phyloP scores from a whole-genome alignment of 2,797 vertebrate species.

The Crax fasciolata region DNA sequence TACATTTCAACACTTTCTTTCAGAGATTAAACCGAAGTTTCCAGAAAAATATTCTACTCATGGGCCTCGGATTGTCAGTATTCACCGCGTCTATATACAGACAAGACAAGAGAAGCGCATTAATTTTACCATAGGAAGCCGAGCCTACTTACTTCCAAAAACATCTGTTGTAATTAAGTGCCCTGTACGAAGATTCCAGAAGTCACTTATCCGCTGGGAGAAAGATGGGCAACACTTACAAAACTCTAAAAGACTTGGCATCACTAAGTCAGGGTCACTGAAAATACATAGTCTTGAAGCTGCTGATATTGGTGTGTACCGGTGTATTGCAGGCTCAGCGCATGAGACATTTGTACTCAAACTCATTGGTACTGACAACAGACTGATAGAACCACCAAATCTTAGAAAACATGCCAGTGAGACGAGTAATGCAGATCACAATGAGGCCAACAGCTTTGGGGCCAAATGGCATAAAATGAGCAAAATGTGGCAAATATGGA shows the following conservation, averaged over 20 bases:
- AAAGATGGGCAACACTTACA: slow-evolving; percentile 86
- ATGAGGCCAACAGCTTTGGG: slow-evolving; percentile 78
- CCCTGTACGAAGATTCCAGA: slow-evolving; percentile 89
- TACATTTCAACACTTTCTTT: slow-evolving; percentile 40
- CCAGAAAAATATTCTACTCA: slow-evolving; percentile 69
- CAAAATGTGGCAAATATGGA: slow-evolving; percentile 84
- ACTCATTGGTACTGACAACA: slow-evolving; percentile 88
- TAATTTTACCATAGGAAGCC: slow-evolving; percentile 90
- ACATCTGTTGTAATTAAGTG: slow-evolving; percentile 92
- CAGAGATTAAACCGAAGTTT: slow-evolving; percentile 83
- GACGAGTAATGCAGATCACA: slow-evolving; percentile 22
- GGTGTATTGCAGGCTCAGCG: slow-evolving; percentile 86
- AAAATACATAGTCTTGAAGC: slow-evolving; percentile 87
- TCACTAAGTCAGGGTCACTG: slow-evolving; percentile 90
- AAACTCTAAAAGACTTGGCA: slow-evolving; percentile 84
- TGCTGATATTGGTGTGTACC: slow-evolving; percentile 87
- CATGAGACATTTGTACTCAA: slow-evolving; percentile 88
- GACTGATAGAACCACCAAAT: slow-evolving; percentile 80
- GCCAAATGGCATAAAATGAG: slow-evolving; percentile 84
- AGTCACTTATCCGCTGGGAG: slow-evolving; percentile 88
- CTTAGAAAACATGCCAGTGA: slow-evolving; percentile 27
- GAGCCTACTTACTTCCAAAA: slow-evolving; percentile 91
- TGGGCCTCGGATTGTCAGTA: slow-evolving; percentile 83
- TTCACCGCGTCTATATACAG: slow-evolving; percentile 90
- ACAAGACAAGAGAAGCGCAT: slow-evolving; percentile 89